Conservation (phyloP, 2,888 invertebrate genomes). For the Eustalomyia histrio region DNA sequence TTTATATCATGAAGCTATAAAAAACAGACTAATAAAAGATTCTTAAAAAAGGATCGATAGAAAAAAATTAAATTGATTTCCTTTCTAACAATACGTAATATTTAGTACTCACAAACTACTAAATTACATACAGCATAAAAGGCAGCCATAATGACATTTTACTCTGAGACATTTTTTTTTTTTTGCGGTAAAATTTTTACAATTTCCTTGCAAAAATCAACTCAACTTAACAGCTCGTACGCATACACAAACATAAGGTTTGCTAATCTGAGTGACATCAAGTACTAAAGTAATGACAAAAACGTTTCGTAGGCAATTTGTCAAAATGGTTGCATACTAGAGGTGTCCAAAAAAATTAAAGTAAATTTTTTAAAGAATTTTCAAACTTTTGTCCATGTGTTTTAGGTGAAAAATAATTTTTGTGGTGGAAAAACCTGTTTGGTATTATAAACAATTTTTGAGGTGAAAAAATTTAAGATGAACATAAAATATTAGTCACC, state of each 20-base stretch:
- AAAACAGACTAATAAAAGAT: background rate
- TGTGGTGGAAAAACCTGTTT: no score
- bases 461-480: no score
- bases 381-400: no score
- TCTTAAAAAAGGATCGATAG: background rate
- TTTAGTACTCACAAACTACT: background rate
- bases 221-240: slow-evolving; percentile 24
- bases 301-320: slow-evolving; percentile 44
- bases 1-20: background rate
- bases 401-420: no score
- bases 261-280: slow-evolving; percentile 35
- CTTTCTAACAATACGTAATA: background rate
- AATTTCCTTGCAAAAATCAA: slow-evolving; percentile 28
- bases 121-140: background rate
- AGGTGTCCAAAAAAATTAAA: no score
- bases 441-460: no score
- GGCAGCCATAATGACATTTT: background rate
- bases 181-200: slow-evolving; percentile 15
- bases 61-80: slow-evolving; percentile 6
- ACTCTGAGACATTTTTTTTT: background rate
- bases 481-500: no score
- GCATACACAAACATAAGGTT: background rate
- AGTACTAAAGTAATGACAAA: slow-evolving; percentile 32
- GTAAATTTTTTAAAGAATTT: no score
- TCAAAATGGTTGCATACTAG: slow-evolving; percentile 18